phyloP scores from a whole-genome alignment of 2,888 invertebrate genomes.

The Stenodera caucasica region DNA sequence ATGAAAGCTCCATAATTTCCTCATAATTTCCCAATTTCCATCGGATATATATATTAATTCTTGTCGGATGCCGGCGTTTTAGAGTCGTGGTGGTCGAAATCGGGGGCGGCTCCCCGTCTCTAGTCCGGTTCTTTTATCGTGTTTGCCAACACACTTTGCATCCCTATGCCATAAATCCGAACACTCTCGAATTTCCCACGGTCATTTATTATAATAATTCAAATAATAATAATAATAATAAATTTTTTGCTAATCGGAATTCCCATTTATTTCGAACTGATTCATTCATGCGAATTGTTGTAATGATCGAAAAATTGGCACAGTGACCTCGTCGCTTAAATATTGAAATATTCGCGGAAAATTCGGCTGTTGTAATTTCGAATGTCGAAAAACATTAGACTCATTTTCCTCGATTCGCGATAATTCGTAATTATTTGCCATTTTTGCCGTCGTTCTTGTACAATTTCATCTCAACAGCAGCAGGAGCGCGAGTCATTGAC shows the following conservation, averaged over 20 bases:
- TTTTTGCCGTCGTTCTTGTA: background rate
- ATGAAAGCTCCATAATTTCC: background rate
- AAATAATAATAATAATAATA: background rate
- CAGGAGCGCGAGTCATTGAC: slow-evolving; percentile 26
- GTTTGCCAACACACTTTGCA: slow-evolving; percentile 55
- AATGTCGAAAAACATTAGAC: too few relatives aligned
- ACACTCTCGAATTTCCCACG: slow-evolving; percentile 42
- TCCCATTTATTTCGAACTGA: background rate
- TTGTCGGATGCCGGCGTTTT: background rate
- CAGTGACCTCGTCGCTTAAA: slow-evolving; percentile 4
- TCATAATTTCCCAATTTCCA: background rate
- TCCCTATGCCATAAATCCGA: slow-evolving; percentile 47
- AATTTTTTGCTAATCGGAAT: background rate
- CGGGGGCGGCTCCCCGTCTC: slow-evolving; percentile 3
- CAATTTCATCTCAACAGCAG: background rate
- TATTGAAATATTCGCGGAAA: too few relatives aligned
- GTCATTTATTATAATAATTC: background rate
- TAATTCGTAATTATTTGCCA: slow-evolving; percentile 44
- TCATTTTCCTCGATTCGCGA: slow-evolving; percentile 51
- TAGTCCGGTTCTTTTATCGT: slow-evolving; percentile 40
- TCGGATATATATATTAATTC: background rate
- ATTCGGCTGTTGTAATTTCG: too few relatives aligned
- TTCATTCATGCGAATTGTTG: background rate
- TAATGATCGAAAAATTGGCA: background rate
- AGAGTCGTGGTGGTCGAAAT: slow-evolving; percentile 1